Evolutionary conservation across 37 sponge, comb jelly and placozoan genomes (phyloP), one percentile per base, ranked within the genome.

Genomic region (Amphimedon queenslandica): DNA sequence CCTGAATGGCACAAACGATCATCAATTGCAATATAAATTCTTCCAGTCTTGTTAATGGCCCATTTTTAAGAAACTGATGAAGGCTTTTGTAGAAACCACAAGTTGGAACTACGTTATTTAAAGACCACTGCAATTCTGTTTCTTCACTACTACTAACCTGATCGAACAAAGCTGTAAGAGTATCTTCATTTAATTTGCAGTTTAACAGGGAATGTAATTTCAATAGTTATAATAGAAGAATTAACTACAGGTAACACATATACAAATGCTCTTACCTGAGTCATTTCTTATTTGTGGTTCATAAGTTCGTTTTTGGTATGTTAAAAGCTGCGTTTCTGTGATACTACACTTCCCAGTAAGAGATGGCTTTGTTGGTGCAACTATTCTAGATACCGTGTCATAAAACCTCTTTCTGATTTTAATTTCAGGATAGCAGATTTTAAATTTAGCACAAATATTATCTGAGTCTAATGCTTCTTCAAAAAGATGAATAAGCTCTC

Each of bases 1-100:
- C 18, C 10, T 31, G 28, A 40, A n/a, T 40, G 16, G 23, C 57
- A 24, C 25, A 75, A 39, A 35, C 5, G 31, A 8, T 41, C 64
- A 35, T 75, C 75, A 28, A 75, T 75, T 36, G 75, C 75, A 21
- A 75, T 28, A 38, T 75, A 75, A 61, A 75, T 39, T 75, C 58
- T 4, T 2, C 75, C 75, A 21, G 63, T 55, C 56, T 57, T 34
- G 79, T 68, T 4, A 68, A n/a, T 57, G 57, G 42, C 70, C 79
- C 67, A 23, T 42, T 67, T n/a, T 78, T 78, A 43, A 78, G 51
- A 67, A 68, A 78, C 2, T 32, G 2, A 32, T 78, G 79, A 34
- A 77, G 51, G 35, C 57, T 18, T 24, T 67, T 43, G 40, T 78
- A 78, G 41, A 78, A 78, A 10, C 21, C 37, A 33, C 43, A 23